Evolutionary conservation across 2,113 vertebrate species (phyloP).

Genomic region (Peromyscus maniculatus): DNA sequence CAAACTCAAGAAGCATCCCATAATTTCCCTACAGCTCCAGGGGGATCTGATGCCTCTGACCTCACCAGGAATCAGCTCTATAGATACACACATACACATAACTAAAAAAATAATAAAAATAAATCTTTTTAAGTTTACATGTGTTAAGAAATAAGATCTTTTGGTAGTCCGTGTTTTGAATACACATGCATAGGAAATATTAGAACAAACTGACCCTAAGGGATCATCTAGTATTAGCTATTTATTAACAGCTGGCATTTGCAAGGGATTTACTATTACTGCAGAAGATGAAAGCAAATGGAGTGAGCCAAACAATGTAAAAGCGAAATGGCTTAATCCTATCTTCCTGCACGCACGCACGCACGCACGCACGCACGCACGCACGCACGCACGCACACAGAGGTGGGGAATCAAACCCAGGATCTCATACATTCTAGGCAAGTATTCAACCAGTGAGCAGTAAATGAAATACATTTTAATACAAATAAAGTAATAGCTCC

Average conservation of each 20-base stretch:
- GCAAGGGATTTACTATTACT: constrained; percentile 46
- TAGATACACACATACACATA: neutral
- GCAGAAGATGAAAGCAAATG: constrained; percentile 20
- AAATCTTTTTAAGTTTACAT: neutral
- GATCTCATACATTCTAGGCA: neutral
- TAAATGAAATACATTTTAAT: neutral
- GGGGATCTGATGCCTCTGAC: neutral
- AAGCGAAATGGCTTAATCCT: neutral
- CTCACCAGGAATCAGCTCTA: neutral
- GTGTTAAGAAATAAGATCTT: constrained; percentile 1
- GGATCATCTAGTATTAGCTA: neutral
- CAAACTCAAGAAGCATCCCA: neutral
- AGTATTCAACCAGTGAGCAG: neutral
- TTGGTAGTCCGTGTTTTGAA: neutral
- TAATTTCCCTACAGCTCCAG: neutral
- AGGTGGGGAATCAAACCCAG: neutral
- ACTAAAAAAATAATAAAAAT: neutral
- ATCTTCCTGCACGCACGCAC: neutral
- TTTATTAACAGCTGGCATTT: constrained; percentile 48
- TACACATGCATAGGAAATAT: neutral
- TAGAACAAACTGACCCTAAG: neutral
- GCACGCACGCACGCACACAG: too few species aligned
- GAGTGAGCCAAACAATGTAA: neutral
- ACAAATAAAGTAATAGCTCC: neutral
- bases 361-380: rapidly evolving